Evolutionary conservation across 2,113 vertebrate species (phyloP).

Genomic region (Engystomops pustulosus): DNA sequence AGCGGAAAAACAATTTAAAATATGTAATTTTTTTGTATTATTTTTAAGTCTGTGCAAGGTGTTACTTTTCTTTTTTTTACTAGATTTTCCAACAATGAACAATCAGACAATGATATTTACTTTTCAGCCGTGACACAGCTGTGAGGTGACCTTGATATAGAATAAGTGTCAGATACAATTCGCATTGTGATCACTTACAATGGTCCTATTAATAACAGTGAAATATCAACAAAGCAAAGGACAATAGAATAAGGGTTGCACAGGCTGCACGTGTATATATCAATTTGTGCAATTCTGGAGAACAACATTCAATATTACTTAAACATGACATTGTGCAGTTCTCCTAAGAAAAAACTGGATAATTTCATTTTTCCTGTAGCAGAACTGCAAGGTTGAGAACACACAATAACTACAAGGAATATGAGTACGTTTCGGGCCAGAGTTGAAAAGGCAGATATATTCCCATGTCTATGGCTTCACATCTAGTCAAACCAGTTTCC

Average conservation of each 20-base stretch:
- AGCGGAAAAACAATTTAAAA: no score
- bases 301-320: not conserved
- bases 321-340: not conserved
- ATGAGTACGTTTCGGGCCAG: no score
- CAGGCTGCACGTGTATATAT: not conserved
- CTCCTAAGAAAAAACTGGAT: not conserved
- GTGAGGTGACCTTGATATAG: constrained; percentile 5
- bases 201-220: not conserved
- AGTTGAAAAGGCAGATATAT: no score
- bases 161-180: not conserved
- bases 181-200: not conserved
- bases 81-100: not conserved
- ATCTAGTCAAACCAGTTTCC: no score
- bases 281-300: not conserved
- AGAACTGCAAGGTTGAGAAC: not conserved
- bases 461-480: no score
- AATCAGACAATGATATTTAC: not conserved
- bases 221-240: not conserved
- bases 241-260: not conserved
- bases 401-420: not conserved
- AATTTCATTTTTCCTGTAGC: not conserved
- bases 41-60: no score
- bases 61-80: no score
- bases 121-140: not conserved
- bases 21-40: no score